phyloP scores from a whole-genome alignment of 2,113 vertebrate species.

The Mustelus asterias region DNA sequence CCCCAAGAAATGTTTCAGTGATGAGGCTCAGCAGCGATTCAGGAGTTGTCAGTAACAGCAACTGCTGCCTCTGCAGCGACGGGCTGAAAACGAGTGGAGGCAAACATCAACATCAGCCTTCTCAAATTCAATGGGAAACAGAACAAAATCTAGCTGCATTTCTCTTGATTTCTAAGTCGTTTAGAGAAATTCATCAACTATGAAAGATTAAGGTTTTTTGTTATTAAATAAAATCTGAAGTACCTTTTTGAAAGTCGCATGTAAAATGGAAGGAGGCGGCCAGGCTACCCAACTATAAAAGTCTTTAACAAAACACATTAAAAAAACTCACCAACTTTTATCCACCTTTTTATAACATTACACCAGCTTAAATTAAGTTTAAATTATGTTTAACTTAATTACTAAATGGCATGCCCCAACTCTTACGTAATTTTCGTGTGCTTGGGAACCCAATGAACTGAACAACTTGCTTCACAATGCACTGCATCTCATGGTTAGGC shows the following conservation, averaged over 20 bases:
- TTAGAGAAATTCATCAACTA: background rate
- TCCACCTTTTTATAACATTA: background rate
- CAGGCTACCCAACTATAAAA: background rate
- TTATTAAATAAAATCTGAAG: background rate
- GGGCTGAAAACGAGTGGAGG: background rate
- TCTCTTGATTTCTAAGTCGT: background rate
- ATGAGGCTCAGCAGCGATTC: background rate
- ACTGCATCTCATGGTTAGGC: background rate
- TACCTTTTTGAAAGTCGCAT: background rate
- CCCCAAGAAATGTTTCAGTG: background rate
- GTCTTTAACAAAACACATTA: background rate
- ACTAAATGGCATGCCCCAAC: background rate
- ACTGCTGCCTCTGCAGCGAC: background rate
- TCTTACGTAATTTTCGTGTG: background rate
- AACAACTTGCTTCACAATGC: background rate
- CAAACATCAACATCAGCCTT: background rate
- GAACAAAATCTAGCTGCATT: background rate
- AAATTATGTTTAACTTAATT: background rate
- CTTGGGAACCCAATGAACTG: background rate
- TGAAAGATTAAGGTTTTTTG: background rate
- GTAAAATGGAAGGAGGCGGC: background rate
- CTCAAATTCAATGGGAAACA: background rate
- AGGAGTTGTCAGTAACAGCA: background rate
- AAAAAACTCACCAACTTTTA: background rate
- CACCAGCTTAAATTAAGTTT: background rate